Evolutionary conservation across 2,797 vertebrate genomes (phyloP).

Genomic region (Lagocephalus sceleratus): DNA sequence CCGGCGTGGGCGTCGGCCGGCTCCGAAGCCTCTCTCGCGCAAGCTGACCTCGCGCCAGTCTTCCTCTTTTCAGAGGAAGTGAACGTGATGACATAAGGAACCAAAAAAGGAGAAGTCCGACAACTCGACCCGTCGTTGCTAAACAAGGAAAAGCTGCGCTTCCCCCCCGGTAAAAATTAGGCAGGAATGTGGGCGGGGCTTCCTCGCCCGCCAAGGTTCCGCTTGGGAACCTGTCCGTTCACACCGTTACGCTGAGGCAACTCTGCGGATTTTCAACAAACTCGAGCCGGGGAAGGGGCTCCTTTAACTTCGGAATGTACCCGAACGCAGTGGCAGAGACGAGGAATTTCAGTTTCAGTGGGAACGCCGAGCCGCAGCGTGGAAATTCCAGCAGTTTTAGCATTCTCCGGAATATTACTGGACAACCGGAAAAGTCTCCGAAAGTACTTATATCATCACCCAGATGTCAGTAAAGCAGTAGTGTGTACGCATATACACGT

Average conservation of each 20-base stretch:
- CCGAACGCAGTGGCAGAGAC: not conserved
- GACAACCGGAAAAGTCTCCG: too few species aligned
- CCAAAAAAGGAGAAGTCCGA: slow-evolving; percentile 29
- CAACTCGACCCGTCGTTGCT: slow-evolving; percentile 9
- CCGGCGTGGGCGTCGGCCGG: slow-evolving; percentile 2
- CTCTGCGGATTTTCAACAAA: not conserved
- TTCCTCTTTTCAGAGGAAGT: slow-evolving; percentile 43
- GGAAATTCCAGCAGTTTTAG: too few species aligned
- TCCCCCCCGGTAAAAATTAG: slow-evolving; percentile 31
- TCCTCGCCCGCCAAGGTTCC: not conserved
- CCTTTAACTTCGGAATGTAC: not conserved
- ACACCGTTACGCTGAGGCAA: not conserved
- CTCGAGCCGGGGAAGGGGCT: not conserved
- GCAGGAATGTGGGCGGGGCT: slow-evolving; percentile 41
- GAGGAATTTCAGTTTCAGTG: not conserved
- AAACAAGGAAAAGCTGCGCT: slow-evolving; percentile 43
- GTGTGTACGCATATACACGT: too few species aligned
- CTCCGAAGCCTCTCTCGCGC: not conserved
- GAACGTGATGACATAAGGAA: slow-evolving; percentile 19
- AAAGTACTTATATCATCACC: too few species aligned
- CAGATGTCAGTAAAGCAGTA: too few species aligned
- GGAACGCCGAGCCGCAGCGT: not conserved
- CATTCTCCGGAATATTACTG: too few species aligned
- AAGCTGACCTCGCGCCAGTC: slow-evolving; percentile 16
- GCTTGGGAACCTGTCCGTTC: not conserved